Evolutionary conservation across 2,113 vertebrate genomes (phyloP), one percentile per base, ranked within the genome.

Genomic region (Ciconia stormi): DNA sequence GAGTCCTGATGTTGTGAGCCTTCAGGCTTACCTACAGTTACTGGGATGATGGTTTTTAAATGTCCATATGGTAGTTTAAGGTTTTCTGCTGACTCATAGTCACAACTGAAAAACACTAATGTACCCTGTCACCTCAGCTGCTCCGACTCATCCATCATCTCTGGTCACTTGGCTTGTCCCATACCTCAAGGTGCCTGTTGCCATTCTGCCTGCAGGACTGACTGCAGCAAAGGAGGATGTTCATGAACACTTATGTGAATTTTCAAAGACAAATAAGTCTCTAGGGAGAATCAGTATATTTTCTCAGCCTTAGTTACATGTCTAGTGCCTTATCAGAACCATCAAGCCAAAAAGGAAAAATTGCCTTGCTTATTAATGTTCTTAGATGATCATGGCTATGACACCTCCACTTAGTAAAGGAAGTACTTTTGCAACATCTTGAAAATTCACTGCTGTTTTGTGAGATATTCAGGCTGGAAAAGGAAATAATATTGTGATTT

Each of bases 71-170:
- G 50, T 22, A 85, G 78, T 69, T 65, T 62, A 49, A 77, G 36
- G 6, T 53, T 94, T 96, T 94, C 29, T 93, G 92, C 93, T 94
- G 85, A 92, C 71, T 95, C 74, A 94, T 2, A 80, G 46, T 30
- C 32, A 70, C 71, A 80, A 15, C 25, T 66, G 90, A 69, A 66
- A 77, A 88, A 46, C 0, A 0, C 9, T 93, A 69, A 95, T 50
- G 30, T 10, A 19, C 22, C 10, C 46, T 83, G 93, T 79, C 87
- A 79, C 27, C 40, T 82, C 62, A 76, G 23, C 61, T 63, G 1
- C 74, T 71, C 25, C 42, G 19, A 30, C 8, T 40, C 70, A 58
- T 94, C 53, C 1, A 3, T 91, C 66, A 87, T 55, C 66, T 85
- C 47, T 42, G 44, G 44, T 81, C 62, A 73, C 67, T 61, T 52